Conservation (phyloP, 35 echinoderm and acorn worm species). For the Heliocidaris erythrogramma region DNA sequence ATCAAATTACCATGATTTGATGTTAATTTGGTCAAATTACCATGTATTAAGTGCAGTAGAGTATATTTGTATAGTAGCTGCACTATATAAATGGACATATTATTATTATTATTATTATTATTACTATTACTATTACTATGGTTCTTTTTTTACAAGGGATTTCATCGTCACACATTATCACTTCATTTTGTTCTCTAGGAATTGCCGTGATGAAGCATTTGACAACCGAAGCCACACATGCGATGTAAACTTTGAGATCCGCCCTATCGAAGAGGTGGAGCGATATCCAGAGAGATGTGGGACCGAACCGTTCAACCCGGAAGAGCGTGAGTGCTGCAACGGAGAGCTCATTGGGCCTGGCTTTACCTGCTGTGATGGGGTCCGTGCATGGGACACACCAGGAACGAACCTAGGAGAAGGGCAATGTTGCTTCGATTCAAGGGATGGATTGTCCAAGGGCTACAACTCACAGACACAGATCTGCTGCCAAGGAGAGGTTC, state of each 20-base stretch:
- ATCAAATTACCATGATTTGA: no score
- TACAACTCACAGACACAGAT: conserved; percentile 39
- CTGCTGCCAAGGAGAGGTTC: conserved; percentile 40
- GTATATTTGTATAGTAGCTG: no score
- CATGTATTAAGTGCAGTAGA: no score
- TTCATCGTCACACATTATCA: not conserved
- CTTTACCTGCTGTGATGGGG: conserved; percentile 44
- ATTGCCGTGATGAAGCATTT: conserved; percentile 36
- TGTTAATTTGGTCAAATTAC: no score
- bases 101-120: no score
- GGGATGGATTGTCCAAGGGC: conserved; percentile 18
- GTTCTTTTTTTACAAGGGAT: no score
- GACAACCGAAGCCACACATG: conserved; percentile 29
- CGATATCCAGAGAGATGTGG: conserved; percentile 14
- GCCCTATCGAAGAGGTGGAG: not conserved
- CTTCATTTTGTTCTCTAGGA: not conserved
- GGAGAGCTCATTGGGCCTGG: conserved; percentile 28
- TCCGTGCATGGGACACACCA: conserved; percentile 18
- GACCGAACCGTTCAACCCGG: not conserved
- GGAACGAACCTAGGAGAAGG: conserved; percentile 30
- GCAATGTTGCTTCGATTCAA: not conserved
- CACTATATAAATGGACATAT: no score
- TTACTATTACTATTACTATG: no score
- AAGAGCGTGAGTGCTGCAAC: conserved; percentile 24
- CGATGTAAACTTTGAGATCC: conserved; percentile 10